Evolutionary conservation across 2,113 vertebrate species (phyloP).

Genomic region (Tyrannus savana): DNA sequence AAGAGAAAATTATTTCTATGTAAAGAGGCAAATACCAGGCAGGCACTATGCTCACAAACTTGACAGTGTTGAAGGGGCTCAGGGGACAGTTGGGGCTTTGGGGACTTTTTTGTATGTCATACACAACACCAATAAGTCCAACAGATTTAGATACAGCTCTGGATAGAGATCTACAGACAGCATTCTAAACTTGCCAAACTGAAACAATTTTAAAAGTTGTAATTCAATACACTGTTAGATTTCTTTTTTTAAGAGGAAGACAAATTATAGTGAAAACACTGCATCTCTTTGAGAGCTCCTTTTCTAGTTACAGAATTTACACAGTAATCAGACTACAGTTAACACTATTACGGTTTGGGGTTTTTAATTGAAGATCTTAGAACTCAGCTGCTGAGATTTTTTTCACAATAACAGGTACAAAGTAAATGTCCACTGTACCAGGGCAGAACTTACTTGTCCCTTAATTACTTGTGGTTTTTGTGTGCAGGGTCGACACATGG

Average conservation of each 20-base stretch:
- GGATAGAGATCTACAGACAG: fast-evolving
- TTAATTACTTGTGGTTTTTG: background rate
- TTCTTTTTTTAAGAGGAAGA: background rate
- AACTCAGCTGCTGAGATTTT: background rate
- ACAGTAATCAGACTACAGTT: background rate
- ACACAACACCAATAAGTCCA: background rate
- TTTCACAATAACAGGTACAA: fast-evolving
- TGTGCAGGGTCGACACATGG: conserved; percentile 91
- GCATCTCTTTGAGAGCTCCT: background rate
- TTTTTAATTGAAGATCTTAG: background rate
- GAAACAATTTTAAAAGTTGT: background rate
- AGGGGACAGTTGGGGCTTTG: fast-evolving
- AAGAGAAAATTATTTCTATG: background rate
- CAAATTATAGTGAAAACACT: background rate
- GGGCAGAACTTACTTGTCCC: fast-evolving
- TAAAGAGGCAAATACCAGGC: background rate
- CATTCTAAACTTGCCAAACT: background rate
- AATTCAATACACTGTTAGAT: background rate
- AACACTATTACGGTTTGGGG: fast-evolving
- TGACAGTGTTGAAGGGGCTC: background rate
- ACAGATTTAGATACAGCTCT: background rate
- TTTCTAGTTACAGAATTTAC: background rate
- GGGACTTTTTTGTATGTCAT: background rate
- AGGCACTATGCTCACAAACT: fast-evolving
- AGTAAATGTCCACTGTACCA: fast-evolving